Conservation (phyloP, 2,797 vertebrate genomes). For the Gephyroberyx darwinii region DNA sequence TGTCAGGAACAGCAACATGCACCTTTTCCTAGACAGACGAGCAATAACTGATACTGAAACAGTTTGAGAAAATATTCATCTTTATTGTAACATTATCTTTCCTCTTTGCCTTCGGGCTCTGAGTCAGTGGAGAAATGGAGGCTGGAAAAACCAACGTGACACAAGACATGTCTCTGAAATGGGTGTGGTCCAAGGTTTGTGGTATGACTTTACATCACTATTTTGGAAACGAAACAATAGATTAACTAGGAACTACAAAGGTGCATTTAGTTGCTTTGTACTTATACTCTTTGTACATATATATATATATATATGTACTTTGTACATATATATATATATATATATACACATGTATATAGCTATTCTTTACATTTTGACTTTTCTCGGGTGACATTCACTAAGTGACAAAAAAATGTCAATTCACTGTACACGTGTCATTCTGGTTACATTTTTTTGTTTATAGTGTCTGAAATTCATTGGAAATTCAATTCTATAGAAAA, state of each 20-base stretch:
- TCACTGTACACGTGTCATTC: background rate
- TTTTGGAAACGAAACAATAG: conserved; percentile 11
- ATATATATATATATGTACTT: background rate
- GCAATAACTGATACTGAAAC: background rate
- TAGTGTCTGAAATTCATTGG: background rate
- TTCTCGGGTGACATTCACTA: background rate
- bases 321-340: too few relatives aligned
- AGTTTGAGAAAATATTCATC: conserved; percentile 54
- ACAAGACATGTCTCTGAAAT: conserved; percentile 14
- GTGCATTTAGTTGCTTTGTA: conserved; percentile 26
- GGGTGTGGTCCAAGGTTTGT: background rate
- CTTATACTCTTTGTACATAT: too few relatives aligned
- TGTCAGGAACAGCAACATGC: background rate
- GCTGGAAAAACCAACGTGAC: conserved; percentile 3
- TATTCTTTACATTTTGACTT: background rate
- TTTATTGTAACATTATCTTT: conserved; percentile 49
- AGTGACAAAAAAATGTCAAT: background rate
- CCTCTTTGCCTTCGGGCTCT: background rate
- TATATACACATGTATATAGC: background rate
- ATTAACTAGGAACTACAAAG: conserved; percentile 15
- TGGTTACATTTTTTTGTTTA: background rate
- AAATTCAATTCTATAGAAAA: background rate
- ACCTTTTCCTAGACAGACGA: background rate
- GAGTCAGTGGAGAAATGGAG: background rate
- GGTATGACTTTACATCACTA: conserved; percentile 11